A percentile compares a stretch with the other conserved stretches of the same genome.
These are phyloP conservation scores for Phrynosoma blainvillii DNA, from an alignment of 2,113 vertebrate genomes.

Conservation along the genomic window DNA sequence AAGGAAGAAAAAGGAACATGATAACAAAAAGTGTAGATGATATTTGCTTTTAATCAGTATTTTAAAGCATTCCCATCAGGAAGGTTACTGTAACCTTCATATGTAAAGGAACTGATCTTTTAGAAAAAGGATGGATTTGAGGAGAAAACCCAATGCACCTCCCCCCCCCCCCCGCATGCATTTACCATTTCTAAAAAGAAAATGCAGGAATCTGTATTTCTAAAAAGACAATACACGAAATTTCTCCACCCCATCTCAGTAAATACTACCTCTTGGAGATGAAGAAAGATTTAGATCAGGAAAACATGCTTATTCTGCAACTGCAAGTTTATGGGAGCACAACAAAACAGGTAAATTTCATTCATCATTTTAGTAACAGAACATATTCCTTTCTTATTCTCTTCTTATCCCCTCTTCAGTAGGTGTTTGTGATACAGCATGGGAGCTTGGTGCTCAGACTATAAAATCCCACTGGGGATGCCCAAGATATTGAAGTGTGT, in stretches of 20 bases:
- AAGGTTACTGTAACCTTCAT: background rate
- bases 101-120: background rate
- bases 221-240: background rate
- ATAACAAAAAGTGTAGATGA: background rate
- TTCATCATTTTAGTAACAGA: background rate
- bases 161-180: rapidly evolving
- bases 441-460: background rate
- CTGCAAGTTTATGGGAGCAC: background rate
- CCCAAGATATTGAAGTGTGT: background rate
- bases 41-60: background rate
- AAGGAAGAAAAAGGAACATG: background rate
- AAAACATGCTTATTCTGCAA: background rate
- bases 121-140: background rate
- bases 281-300: background rate
- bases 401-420: background rate
- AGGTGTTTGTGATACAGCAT: background rate
- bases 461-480: background rate
- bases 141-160: too few relatives aligned
- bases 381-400: background rate
- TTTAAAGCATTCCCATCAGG: background rate
- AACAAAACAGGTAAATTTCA: background rate
- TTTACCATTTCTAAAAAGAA: background rate
- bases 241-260: background rate
- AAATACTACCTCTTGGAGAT: background rate
- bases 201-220: background rate